Evolutionary conservation across 2,888 invertebrate species (phyloP), one percentile per base, ranked within the genome.

Genomic region (Hylaea fasciaria): DNA sequence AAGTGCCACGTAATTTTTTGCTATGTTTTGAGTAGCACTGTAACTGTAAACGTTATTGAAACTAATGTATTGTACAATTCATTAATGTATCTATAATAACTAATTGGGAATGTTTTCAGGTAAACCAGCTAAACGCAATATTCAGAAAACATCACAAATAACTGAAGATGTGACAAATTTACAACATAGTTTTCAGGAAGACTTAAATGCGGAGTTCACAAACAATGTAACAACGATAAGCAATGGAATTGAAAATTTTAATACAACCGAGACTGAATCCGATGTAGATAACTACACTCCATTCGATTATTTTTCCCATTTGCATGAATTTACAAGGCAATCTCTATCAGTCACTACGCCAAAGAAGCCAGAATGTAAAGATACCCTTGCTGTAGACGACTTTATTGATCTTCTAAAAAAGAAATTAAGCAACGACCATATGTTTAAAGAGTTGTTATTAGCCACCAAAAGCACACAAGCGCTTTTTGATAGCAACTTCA

Each of bases 321-420:
- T 83, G 14, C 78, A 82, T 65, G 78, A 83, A 48, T 73, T 78
- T 50, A 80, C 78, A 39, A 77, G 64, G 47, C 74, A 76, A 59
- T 48, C 69, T 5, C 62, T 76, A 45, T 77, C 73, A 13, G 46
- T 71, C 53, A 69, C 68, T 4, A 72, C 77, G 2, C 60, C 66
- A 32, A 10, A 44, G 10, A 72, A 71, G 62, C 65, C 72, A 8
- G 69, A 74, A 61, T 91, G 91, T 65, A 85, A 85, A 74, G 82
- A 87, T 57, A 57, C 72, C 4, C 66, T 87, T 48, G 81, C 78
- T 12, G 76, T 91, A 1, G 89, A 91, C 29, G 84, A 88, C 54
- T 83, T 92, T 56, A 75, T 91, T 29, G 82, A 89, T 63, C 65
- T 91, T 61, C 65, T 92, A 5, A 91, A 85, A 69, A 85, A 81